These are phyloP conservation scores for Phrixothrix hirtus DNA, from an alignment of 2,888 invertebrate genomes.

Conservation along the genomic window DNA sequence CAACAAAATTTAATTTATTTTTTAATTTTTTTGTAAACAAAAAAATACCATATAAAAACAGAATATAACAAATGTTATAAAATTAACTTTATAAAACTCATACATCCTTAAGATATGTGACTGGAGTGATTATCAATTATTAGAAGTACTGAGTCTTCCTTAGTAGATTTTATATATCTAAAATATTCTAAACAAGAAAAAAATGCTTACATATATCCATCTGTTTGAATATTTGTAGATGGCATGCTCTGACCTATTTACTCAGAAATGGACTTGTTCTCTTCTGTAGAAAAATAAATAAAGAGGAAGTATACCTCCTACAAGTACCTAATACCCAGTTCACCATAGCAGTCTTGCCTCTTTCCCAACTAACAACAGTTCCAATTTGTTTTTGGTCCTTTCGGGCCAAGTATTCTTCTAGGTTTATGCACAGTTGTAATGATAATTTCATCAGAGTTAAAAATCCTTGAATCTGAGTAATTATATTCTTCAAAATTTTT, in stretches of 20 bases:
- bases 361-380: neutral
- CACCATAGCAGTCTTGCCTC: neutral
- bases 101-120: neutral
- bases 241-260: neutral
- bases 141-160: neutral
- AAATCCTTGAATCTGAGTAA: neutral
- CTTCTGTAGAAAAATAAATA: neutral
- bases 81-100: neutral
- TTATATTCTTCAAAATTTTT: neutral
- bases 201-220: neutral
- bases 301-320: neutral
- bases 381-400: neutral
- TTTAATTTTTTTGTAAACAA: too few relatives aligned
- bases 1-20: too few relatives aligned
- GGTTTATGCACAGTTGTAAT: neutral
- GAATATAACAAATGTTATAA: conserved; percentile 1
- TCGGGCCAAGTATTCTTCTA: neutral
- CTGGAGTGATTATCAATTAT: conserved; percentile 1
- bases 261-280: neutral
- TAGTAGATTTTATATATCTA: neutral
- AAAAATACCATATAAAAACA: too few relatives aligned
- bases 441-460: neutral
- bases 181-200: neutral
- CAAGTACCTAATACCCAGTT: neutral
- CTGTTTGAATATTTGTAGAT: conserved; percentile 3